Conservation (phyloP, 1,140 invertebrate genomes). For the Aphis craccivora region DNA sequence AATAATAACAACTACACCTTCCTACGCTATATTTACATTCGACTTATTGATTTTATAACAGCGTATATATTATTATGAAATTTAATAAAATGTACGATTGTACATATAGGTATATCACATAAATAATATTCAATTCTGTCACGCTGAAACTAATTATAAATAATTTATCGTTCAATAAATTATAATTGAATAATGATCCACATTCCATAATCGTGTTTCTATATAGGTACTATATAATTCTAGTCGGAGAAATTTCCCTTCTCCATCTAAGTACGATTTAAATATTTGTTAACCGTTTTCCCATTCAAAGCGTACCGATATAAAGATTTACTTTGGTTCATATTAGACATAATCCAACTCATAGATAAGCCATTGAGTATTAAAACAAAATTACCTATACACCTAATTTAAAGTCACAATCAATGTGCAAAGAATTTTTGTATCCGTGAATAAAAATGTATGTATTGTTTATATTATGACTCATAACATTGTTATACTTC, state of each 20-base stretch:
- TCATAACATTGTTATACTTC: neutral
- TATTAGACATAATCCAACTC: neutral
- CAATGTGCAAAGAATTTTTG: neutral
- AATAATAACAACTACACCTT: neutral
- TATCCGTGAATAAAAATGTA: neutral
- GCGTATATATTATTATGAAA: neutral
- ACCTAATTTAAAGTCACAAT: neutral
- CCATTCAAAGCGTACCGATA: neutral
- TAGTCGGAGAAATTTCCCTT: neutral
- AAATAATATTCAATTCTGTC: neutral
- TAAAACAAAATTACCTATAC: neutral
- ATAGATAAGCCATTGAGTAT: neutral
- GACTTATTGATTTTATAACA: constrained; percentile 14
- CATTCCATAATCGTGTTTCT: neutral
- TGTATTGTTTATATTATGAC: neutral
- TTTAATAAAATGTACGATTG: constrained; percentile 10
- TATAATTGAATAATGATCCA: constrained; percentile 2
- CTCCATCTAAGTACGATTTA: neutral
- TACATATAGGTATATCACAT: neutral
- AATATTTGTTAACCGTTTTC: neutral
- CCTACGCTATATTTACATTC: constrained; percentile 3
- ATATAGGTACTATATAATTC: neutral
- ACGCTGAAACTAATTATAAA: constrained; percentile 23
- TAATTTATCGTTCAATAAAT: constrained; percentile 22
- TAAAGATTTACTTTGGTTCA: neutral